Evolutionary conservation across 1,140 invertebrate species (phyloP).

Genomic region (Caenorhabditis tropicalis): DNA sequence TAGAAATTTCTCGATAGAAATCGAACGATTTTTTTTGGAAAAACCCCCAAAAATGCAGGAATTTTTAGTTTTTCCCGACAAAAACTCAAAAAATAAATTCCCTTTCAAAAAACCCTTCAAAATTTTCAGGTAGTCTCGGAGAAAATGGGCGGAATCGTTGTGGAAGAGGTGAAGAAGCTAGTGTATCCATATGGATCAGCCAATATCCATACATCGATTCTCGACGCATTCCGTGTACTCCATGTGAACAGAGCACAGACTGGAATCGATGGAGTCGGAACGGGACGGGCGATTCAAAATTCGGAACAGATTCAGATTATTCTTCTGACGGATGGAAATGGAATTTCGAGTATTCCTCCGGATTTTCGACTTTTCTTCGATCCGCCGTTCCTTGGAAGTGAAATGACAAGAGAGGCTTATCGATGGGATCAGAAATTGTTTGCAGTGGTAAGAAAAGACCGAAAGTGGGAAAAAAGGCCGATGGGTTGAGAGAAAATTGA

Average conservation of each 20-base stretch:
- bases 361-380: conserved; percentile 20
- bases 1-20: no score
- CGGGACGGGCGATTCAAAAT: not conserved
- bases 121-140: not conserved
- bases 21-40: no score
- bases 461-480: not conserved
- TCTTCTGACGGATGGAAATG: conserved; percentile 6
- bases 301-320: not conserved
- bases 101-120: not conserved
- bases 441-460: not conserved
- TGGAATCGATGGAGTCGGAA: conserved; percentile 28
- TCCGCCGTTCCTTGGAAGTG: conserved; percentile 9
- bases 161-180: not conserved
- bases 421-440: conserved; percentile 26
- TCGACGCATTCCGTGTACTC: not conserved
- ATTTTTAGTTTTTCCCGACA: no score
- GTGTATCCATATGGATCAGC: not conserved
- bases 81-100: no score
- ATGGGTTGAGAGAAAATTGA: no score
- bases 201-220: not conserved
- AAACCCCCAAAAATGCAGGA: no score
- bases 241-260: not conserved
- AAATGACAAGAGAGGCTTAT: conserved; percentile 18
- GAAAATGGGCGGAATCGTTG: not conserved
- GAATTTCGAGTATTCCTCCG: not conserved